These are phyloP conservation scores for Drosophila acutilabella DNA, from an alignment of 2,888 invertebrate genomes.

Conservation along the genomic window DNA sequence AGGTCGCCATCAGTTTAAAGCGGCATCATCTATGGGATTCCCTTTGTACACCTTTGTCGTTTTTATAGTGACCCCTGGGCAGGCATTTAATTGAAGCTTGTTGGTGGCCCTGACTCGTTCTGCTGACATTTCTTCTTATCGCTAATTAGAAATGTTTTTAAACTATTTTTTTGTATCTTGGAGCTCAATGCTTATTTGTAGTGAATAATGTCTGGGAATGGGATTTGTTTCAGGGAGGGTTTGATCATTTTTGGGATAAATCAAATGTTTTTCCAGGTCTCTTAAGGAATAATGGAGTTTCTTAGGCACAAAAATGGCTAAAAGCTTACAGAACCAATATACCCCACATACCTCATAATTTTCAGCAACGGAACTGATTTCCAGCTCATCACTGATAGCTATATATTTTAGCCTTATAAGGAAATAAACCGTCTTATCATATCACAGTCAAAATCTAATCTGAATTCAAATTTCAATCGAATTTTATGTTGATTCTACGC, in stretches of 20 bases:
- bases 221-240: slow-evolving; percentile 4
- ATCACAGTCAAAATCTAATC: slow-evolving; percentile 42
- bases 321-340: no score
- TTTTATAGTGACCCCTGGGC: slow-evolving; percentile 42
- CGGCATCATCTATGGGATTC: slow-evolving; percentile 65
- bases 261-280: background rate
- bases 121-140: slow-evolving; percentile 51
- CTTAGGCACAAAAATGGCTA: no score
- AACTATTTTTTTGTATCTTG: slow-evolving; percentile 32
- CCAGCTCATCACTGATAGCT: background rate
- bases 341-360: background rate
- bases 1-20: slow-evolving; percentile 27
- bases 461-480: slow-evolving; percentile 50
- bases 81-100: slow-evolving; percentile 71
- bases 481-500: slow-evolving; percentile 37
- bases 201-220: slow-evolving; percentile 1
- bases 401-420: slow-evolving; percentile 19
- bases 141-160: slow-evolving; percentile 32
- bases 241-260: background rate
- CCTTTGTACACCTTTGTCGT: background rate
- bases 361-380: slow-evolving; percentile 4
- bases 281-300: no score
- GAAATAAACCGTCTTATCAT: slow-evolving; percentile 20
- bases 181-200: background rate
- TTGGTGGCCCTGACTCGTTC: slow-evolving; percentile 57